Evolutionary conservation across 2,797 vertebrate genomes (phyloP).

Genomic region (Hypotaenidia okinawae): DNA sequence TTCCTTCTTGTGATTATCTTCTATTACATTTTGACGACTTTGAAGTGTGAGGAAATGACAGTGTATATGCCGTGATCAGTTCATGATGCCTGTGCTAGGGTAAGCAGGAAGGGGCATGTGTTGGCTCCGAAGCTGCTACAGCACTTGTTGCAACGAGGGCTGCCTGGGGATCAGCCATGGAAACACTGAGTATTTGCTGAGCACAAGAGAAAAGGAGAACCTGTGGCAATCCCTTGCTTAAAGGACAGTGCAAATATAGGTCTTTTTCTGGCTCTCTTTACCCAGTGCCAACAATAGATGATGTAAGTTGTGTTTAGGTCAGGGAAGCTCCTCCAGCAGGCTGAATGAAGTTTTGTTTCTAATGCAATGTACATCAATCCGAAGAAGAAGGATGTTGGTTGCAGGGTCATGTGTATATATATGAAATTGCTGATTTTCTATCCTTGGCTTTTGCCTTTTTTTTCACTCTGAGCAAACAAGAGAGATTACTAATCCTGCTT

Average conservation of each 20-base stretch:
- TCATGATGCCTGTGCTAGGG: neutral
- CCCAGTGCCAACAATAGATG: neutral
- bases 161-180: neutral
- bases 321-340: neutral
- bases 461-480: neutral
- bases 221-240: neutral
- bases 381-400: neutral
- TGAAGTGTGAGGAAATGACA: neutral
- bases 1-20: neutral
- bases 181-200: neutral
- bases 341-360: neutral
- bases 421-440: neutral
- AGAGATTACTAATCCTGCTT: neutral
- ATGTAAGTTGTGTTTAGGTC: neutral
- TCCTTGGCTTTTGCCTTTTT: neutral
- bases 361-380: neutral
- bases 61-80: neutral
- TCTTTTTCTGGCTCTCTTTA: neutral
- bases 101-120: neutral
- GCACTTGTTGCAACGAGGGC: neutral
- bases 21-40: neutral
- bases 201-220: neutral
- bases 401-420: neutral
- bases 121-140: neutral
- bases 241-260: neutral